These are phyloP conservation scores for Cygnus atratus DNA, from an alignment of 2,113 vertebrate species.

Conservation along the genomic window DNA sequence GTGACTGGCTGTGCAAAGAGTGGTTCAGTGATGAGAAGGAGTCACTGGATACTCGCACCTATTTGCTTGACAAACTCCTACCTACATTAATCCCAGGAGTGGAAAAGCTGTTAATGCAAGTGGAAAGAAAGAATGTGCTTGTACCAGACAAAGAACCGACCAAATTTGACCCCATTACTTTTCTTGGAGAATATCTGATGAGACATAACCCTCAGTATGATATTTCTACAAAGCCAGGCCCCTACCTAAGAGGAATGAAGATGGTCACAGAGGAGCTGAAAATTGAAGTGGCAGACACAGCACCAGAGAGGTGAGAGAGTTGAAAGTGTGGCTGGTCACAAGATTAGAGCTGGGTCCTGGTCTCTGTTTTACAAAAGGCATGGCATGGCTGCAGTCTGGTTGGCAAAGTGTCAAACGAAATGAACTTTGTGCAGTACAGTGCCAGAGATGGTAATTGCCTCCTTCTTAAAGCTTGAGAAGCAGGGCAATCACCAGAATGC, in stretches of 20 bases:
- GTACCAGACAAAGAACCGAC: background rate
- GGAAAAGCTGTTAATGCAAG: conserved; percentile 72
- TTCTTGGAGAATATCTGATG: conserved; percentile 82
- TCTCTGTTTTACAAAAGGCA: background rate
- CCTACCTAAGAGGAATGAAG: conserved; percentile 73
- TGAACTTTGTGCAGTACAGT: background rate
- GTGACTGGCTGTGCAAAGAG: conserved; percentile 68
- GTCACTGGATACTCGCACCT: conserved; percentile 60
- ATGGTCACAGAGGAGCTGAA: conserved; percentile 68
- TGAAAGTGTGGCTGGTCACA: background rate
- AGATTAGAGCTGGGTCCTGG: background rate
- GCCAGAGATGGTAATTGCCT: background rate
- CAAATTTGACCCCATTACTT: conserved; percentile 73
- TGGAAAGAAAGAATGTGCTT: conserved; percentile 74
- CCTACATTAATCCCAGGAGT: conserved; percentile 77
- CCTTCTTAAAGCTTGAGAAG: background rate
- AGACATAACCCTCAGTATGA: conserved; percentile 72
- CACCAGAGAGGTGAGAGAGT: conserved; percentile 69
- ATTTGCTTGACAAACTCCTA: conserved; percentile 80
- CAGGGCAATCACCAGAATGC: background rate
- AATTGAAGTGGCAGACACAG: conserved; percentile 40
- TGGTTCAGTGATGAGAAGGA: conserved; percentile 71
- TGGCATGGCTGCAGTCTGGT: background rate
- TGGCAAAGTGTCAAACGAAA: background rate
- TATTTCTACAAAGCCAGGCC: conserved; percentile 13